These are phyloP conservation scores for Platyrinchus mystaceus DNA, from an alignment of 2,797 vertebrate species.

Conservation along the genomic window DNA sequence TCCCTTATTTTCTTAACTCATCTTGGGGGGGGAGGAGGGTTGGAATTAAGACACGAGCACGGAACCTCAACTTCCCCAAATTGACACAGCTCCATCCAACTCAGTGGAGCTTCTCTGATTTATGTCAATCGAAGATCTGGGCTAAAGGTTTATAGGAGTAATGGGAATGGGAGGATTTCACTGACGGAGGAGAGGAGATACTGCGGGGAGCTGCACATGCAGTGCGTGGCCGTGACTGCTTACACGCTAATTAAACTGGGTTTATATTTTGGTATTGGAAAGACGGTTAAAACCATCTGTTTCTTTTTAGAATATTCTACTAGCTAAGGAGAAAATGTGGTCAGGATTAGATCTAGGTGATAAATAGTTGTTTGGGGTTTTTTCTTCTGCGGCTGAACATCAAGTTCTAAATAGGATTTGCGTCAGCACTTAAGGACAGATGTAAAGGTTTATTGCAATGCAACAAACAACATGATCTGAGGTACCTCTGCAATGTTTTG, in stretches of 20 bases:
- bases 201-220: not conserved
- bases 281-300: constrained; percentile 52
- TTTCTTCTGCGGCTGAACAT: not conserved
- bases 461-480: not conserved
- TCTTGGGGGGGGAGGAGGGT: not conserved
- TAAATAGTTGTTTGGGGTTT: constrained; percentile 4
- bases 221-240: not conserved
- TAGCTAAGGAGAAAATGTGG: constrained; percentile 5
- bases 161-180: not conserved
- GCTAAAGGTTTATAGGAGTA: not conserved
- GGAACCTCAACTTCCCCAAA: not conserved
- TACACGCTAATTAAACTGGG: constrained; percentile 37
- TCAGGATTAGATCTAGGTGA: constrained; percentile 59
- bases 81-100: not conserved
- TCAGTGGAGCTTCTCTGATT: not conserved
- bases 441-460: constrained; percentile 43
- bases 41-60: not conserved
- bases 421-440: constrained; percentile 39
- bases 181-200: not conserved
- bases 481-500: constrained; percentile 25
- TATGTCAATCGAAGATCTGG: not conserved
- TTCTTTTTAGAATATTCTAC: constrained; percentile 42
- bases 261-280: constrained; percentile 13
- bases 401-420: constrained; percentile 34
- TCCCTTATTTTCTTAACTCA: not conserved